These are phyloP conservation scores for Leptinotarsa undecemlineata DNA, from an alignment of 1,140 invertebrate genomes.

Conservation along the genomic window DNA sequence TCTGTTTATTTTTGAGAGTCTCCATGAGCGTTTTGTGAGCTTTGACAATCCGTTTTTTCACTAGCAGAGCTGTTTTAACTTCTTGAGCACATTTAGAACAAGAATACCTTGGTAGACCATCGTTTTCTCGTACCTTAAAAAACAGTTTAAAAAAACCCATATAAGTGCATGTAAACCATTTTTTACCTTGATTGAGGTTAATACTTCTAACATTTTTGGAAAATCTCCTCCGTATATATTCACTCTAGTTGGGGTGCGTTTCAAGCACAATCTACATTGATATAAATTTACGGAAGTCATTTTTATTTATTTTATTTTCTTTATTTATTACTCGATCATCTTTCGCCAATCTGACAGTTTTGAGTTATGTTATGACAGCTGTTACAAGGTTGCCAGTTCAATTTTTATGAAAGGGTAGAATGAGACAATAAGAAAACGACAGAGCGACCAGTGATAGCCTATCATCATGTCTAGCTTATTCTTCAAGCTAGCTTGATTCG, in stretches of 20 bases:
- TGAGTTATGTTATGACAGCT: neutral
- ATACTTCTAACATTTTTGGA: slow-evolving; percentile 39
- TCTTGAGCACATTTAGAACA: slow-evolving; percentile 40
- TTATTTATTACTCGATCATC: too few relatives aligned
- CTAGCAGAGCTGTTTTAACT: slow-evolving; percentile 36
- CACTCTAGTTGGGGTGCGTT: slow-evolving; percentile 32
- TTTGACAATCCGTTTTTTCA: slow-evolving; percentile 37
- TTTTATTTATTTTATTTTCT: neutral
- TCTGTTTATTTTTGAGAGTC: neutral
- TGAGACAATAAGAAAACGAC: too few relatives aligned
- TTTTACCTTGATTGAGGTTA: slow-evolving; percentile 40
- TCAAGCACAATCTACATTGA: slow-evolving; percentile 38
- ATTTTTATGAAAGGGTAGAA: too few relatives aligned
- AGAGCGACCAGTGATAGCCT: too few relatives aligned
- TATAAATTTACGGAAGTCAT: slow-evolving; percentile 20
- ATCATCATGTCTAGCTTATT: too few relatives aligned
- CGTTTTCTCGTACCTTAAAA: slow-evolving; percentile 33
- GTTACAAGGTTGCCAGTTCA: too few relatives aligned
- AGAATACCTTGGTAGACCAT: slow-evolving; percentile 34
- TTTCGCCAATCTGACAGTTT: neutral
- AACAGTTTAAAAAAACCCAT: neutral
- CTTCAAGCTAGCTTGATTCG: too few relatives aligned
- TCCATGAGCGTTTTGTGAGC: slow-evolving; percentile 30
- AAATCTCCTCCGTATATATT: slow-evolving; percentile 38
- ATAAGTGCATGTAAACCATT: neutral